Base-by-base conservation (phyloP, 2,888 invertebrate genomes). In the Carterocephalus palaemon region DNA sequence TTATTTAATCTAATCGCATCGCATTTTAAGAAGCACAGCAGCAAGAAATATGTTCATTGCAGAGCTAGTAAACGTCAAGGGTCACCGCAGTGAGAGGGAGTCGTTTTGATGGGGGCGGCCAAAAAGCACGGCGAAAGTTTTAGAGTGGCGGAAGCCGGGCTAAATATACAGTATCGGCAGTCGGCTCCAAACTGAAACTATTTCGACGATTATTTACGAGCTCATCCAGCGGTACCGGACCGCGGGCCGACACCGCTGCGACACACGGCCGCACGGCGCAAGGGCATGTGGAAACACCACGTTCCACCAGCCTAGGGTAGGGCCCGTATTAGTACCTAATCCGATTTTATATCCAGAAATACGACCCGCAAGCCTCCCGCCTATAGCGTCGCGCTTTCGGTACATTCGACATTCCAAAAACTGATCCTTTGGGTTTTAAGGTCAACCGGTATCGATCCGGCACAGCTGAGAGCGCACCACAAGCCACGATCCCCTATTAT, bases 391-490 rank as follows among this genome's bases (percentile, higher is more conserved):
- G n/a, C n/a, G n/a, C n/a, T n/a, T 13, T 9, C 10, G 10, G 7
- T 46, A 54, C 51, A 50, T 67, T 64, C 60, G 37, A 22, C 33
- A 7, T 49, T 34, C 29, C 20, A 20, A 47, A 45, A 47, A 40
- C 39, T 19, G 38, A 34, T 39, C 43, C 40, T 33, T 20, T 64
- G 57, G 67, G 67, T 67, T 58, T 70, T 78, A 76, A 77, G 76
- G 75, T 77, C 79, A 69, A 67, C 60, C 61, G 50, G 62, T 80
- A 83, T 84, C 75, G 83, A 84, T 82, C 80, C 71, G 72, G 69
- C 70, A 67, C 67, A 73, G 71, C 74, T 73, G 73, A 72, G 61
- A 68, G 68, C 72, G 69, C 70, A 51, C 47, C 46, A 34, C 26
- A 17, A 37, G 20, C 22, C 46, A 13, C 26, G 22, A 49, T 46